phyloP scores from a whole-genome alignment of 2,888 invertebrate species.

The Heliconius ethilla region DNA sequence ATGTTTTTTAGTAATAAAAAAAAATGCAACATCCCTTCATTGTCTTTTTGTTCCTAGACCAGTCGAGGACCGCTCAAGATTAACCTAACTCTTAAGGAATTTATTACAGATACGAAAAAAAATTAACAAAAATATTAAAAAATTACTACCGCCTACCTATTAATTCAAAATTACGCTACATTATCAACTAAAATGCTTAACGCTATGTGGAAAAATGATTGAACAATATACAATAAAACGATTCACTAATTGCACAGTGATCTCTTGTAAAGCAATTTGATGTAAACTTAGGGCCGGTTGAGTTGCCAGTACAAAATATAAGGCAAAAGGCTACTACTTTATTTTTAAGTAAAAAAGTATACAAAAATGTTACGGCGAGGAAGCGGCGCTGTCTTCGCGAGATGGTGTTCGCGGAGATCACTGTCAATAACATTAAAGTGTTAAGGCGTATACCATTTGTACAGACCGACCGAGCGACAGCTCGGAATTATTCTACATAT shows the following conservation, averaged over 20 bases:
- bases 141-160: conserved; percentile 78
- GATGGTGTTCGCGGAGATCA: conserved; percentile 56
- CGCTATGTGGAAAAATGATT: conserved; percentile 79
- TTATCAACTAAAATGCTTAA: conserved; percentile 78
- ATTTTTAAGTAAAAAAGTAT: conserved; percentile 40
- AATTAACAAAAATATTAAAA: conserved; percentile 79
- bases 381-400: conserved; percentile 33
- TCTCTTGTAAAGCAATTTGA: conserved; percentile 52
- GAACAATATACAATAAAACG: conserved; percentile 82
- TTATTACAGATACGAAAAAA: conserved; percentile 76
- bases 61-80: conserved; percentile 70
- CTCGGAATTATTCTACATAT: conserved; percentile 74
- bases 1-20: conserved; percentile 56
- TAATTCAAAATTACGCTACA: conserved; percentile 78
- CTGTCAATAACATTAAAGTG: conserved; percentile 75
- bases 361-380: conserved; percentile 34
- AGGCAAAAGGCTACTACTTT: conserved; percentile 32
- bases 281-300: conserved; percentile 24
- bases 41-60: conserved; percentile 78
- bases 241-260: conserved; percentile 78
- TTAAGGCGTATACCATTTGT: conserved; percentile 81
- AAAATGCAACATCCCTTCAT: conserved; percentile 79
- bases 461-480: conserved; percentile 67
- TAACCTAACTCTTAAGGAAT: conserved; percentile 75
- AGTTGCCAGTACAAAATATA: conserved; percentile 38